phyloP scores from a whole-genome alignment of 2,888 invertebrate species.

The Campaea margaritaria region DNA sequence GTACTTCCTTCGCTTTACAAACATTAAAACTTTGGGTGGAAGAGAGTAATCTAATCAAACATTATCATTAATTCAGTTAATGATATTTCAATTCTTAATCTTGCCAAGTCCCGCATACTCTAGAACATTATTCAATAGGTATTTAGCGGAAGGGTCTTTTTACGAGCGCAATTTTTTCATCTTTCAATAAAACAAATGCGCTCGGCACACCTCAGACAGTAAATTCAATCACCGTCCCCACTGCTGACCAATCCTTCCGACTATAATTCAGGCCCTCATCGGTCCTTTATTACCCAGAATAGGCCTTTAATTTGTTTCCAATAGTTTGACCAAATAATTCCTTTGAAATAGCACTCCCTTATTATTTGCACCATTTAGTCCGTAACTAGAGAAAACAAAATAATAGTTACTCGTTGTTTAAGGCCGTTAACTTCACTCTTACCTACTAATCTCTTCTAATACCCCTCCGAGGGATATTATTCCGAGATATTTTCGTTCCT shows the following conservation, averaged over 20 bases:
- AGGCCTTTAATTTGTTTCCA: not conserved
- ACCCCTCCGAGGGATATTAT: not conserved
- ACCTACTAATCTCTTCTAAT: not conserved
- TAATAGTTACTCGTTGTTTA: not conserved
- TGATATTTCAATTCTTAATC: not conserved
- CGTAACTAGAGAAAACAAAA: not conserved
- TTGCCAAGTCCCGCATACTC: not conserved
- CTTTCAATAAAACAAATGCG: too few relatives aligned
- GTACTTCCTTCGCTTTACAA: slow-evolving; percentile 15
- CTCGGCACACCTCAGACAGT: too few relatives aligned
- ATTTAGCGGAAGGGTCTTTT: too few relatives aligned
- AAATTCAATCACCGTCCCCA: too few relatives aligned
- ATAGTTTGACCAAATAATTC: not conserved
- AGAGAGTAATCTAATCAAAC: slow-evolving; percentile 8
- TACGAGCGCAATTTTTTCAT: too few relatives aligned
- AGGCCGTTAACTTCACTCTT: not conserved
- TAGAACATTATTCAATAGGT: not conserved
- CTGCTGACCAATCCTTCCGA: too few relatives aligned
- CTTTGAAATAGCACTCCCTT: not conserved
- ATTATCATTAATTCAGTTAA: slow-evolving; percentile 1
- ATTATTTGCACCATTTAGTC: not conserved
- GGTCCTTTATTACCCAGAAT: not conserved
- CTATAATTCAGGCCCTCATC: too few relatives aligned
- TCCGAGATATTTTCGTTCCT: not conserved
- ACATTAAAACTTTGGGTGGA: slow-evolving; percentile 23